Evolutionary conservation across 2,797 vertebrate genomes (phyloP), one percentile per base, ranked within the genome.

Genomic region (Peromyscus eremicus): DNA sequence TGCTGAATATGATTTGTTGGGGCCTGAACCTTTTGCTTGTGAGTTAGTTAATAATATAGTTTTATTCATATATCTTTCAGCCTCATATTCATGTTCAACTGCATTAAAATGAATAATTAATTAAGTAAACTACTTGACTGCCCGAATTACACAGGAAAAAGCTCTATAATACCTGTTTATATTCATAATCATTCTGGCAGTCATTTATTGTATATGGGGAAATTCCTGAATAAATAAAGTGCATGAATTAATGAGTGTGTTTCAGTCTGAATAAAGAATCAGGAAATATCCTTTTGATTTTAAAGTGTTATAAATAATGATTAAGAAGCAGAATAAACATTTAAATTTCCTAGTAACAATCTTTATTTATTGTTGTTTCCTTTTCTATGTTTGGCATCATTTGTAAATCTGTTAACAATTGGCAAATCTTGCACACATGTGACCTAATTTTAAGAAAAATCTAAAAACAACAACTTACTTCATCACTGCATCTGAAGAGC

Each of bases 81-180:
- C 21, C 96, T 97, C 62, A 94, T 75, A 96, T 96, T 96, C 71
- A 94, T 87, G 92, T 62, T 95, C 95, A 96, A 97, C 97, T 98
- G 97, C 91, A 92, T 43, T 95, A n/a, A 89, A 97, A 97, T 98
- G 92, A 98, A 98, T 98, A 98, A 98, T 98, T 98, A 98, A 97
- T 94, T 97, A 95, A 97, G 82, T 91, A 97, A 98, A 97, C 75
- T 91, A 64, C 68, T 97, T 71, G 93, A 34, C 64, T 86, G 62
- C 16, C 88, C 97, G 81, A 98, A 96, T 96, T 96, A 75, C 6
- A 97, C 94, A 97, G 73, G 46, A 95, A 97, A 98, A 95, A 97
- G 2, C 71, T 96, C 37, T 62, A 85, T 76, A 92, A 92, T 97
- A 37, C 5, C 73, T 95, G 40, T 89, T 96, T 85, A 34, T 93